Evolutionary conservation across 2,888 invertebrate species (phyloP).

Genomic region (Drosophila parthenogenetica): DNA sequence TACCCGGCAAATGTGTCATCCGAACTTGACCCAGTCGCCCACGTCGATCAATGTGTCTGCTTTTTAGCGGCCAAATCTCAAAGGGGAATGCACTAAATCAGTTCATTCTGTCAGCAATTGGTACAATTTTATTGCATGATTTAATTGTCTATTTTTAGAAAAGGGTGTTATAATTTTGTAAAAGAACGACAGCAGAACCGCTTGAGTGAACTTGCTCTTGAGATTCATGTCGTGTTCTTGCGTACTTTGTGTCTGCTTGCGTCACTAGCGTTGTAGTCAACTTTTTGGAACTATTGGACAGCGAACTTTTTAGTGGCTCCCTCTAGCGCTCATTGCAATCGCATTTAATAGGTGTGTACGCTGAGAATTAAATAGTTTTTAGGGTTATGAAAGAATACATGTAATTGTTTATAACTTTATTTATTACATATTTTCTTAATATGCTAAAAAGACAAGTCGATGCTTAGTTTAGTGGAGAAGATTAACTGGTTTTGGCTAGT

Average conservation of each 20-base stretch:
- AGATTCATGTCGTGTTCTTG: no score
- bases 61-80: constrained; percentile 15
- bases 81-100: background rate
- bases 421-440: no score
- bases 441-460: no score
- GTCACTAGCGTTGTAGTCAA: background rate
- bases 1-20: constrained; percentile 49
- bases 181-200: background rate
- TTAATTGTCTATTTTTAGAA: background rate
- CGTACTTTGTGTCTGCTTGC: no score
- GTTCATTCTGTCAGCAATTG: constrained; percentile 12
- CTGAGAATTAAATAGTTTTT: background rate
- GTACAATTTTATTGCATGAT: background rate
- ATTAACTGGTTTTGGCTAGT: constrained; percentile 40
- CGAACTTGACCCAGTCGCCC: constrained; percentile 77
- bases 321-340: background rate
- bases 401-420: no score
- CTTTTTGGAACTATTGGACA: background rate
- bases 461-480: background rate
- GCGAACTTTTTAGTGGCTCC: background rate
- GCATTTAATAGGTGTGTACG: background rate
- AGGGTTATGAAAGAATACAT: no score
- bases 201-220: no score
- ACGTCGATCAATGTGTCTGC: constrained; percentile 49
- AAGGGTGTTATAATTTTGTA: background rate